Conservation (phyloP, 1,140 invertebrate genomes). For the Drosophila willistoni region DNA sequence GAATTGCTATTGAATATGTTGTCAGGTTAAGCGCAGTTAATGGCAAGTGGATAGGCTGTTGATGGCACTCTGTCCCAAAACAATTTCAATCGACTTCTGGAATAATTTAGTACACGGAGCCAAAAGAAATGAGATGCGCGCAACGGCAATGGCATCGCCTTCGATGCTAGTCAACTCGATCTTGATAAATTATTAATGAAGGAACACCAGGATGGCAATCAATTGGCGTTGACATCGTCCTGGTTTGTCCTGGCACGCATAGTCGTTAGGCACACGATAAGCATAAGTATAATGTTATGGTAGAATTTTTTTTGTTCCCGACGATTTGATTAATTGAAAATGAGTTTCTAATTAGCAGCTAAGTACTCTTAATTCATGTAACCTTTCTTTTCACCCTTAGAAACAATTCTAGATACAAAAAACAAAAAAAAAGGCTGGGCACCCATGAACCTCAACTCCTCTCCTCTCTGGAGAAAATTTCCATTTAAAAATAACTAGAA, state of each 20-base stretch:
- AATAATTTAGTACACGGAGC: slow-evolving; percentile 67
- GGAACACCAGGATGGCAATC: slow-evolving; percentile 44
- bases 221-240: slow-evolving; percentile 73
- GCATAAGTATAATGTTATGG: slow-evolving; percentile 37
- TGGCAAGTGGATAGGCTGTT: slow-evolving; percentile 77
- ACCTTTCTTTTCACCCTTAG: slow-evolving; percentile 22
- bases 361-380: slow-evolving; percentile 51
- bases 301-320: slow-evolving; percentile 11
- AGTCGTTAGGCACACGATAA: slow-evolving; percentile 35
- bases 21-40: slow-evolving; percentile 61
- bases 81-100: slow-evolving; percentile 51
- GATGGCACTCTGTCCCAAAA: slow-evolving; percentile 67
- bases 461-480: neutral
- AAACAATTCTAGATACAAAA: neutral
- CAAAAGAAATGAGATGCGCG: slow-evolving; percentile 45
- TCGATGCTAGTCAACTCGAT: slow-evolving; percentile 70
- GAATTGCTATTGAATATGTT: slow-evolving; percentile 27
- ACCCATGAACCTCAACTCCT: neutral
- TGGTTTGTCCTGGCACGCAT: slow-evolving; percentile 39
- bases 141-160: too few relatives aligned
- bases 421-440: slow-evolving; percentile 7
- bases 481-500: slow-evolving; percentile 19
- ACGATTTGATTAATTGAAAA: slow-evolving; percentile 75
- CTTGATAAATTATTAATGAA: slow-evolving; percentile 68
- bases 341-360: slow-evolving; percentile 72